A percentile compares a stretch with the other conserved stretches of the same genome.
Evolutionary conservation across 1,140 invertebrate genomes (phyloP).

Genomic region (Oppia nitens): DNA sequence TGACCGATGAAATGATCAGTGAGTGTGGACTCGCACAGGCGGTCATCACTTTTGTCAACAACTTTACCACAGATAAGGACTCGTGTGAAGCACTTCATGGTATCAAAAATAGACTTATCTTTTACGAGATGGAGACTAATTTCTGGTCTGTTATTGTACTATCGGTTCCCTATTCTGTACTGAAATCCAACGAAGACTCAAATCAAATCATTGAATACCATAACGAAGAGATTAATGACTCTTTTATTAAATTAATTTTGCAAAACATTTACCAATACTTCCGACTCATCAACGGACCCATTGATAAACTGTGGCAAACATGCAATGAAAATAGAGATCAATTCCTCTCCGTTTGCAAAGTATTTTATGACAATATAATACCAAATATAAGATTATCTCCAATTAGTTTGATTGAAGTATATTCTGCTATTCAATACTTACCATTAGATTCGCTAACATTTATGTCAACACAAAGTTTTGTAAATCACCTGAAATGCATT

Average conservation of each 20-base stretch:
- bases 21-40: conserved; percentile 13
- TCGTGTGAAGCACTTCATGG: conserved; percentile 12
- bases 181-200: conserved; percentile 3
- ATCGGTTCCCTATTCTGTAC: conserved; percentile 5
- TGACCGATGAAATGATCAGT: not conserved
- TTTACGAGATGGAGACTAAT: conserved; percentile 8
- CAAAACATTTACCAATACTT: conserved; percentile 14
- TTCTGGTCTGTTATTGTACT: conserved; percentile 11
- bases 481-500: conserved; percentile 10
- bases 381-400: conserved; percentile 6
- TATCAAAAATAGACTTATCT: conserved; percentile 3
- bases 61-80: conserved; percentile 11
- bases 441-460: conserved; percentile 11
- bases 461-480: conserved; percentile 12
- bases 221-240: conserved; percentile 11
- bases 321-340: not conserved
- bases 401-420: conserved; percentile 14
- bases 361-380: conserved; percentile 10
- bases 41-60: conserved; percentile 13
- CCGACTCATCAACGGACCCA: conserved; percentile 9
- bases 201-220: conserved; percentile 9
- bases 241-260: conserved; percentile 12
- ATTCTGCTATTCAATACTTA: conserved; percentile 14
- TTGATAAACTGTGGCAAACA: conserved; percentile 1
- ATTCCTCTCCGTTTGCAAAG: conserved; percentile 1